Evolutionary conservation across 2,797 vertebrate genomes (phyloP), one percentile per base, ranked within the genome.

Genomic region (Dallia pectoralis): DNA sequence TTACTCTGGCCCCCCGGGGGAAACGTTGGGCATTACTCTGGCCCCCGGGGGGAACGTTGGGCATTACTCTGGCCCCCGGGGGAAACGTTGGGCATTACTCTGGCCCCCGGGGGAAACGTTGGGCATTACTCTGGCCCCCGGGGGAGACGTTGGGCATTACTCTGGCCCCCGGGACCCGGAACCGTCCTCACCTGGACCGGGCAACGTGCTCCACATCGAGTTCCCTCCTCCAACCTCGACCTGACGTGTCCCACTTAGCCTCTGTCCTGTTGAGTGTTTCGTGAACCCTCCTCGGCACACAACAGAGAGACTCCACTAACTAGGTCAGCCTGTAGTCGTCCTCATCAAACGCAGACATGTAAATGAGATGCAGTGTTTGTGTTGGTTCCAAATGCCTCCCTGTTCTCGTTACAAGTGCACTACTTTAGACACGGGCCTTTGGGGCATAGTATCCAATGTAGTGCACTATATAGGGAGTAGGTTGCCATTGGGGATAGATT

Each of bases 311-410:
- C 67, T 81, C 75, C 59, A 8, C 62, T 81, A 85, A 89, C 82
- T 87, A 88, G 88, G 85, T 74, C 88, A 84, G 79, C 69, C 65
- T 85, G 53, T 12, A 56, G 53, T 56, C 11, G n/a, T 56, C 53
- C 82, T 86, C 84, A 85, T 83, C 80, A 82, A 84, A 86, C 77
- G 85, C 73, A 81, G 68, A 71, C 79, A 76, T 86, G 75, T 79
- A 81, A 85, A 83, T 86, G 73, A 73, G 84, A 72, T 44, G 9
- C 65, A 30, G n/a, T 14, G 8, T 12, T n/a, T 59, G 40, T 1
- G 40, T 44, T 44, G 1, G 53, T 59, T 25, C 53, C 53, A 59
- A 59, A 59, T 25, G 53, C 9, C 49, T 4, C 48, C 53, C 53
- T 59, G 4, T 59, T 27, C 53, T 25, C 53, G 1, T 59, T 25